A percentile compares a stretch with the other conserved stretches of the same genome.
Conservation (phyloP, 2,113 vertebrate species). For the Dunckerocampus dactyliophorus region DNA sequence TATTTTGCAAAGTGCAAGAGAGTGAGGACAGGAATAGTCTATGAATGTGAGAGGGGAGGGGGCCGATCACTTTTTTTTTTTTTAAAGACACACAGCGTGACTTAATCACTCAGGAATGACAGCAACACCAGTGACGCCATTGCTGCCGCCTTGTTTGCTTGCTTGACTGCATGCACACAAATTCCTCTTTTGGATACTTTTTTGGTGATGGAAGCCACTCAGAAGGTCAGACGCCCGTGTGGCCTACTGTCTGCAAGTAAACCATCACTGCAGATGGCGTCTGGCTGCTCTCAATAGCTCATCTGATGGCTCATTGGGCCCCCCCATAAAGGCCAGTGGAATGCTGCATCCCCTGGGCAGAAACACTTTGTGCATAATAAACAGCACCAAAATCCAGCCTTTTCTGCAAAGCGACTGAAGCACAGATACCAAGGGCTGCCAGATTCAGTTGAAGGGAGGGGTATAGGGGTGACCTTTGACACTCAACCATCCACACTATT, state of each 20-base stretch:
- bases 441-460: constrained; percentile 45
- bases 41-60: constrained; percentile 42
- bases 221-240: constrained; percentile 28
- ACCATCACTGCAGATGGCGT: constrained; percentile 72
- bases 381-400: constrained; percentile 53
- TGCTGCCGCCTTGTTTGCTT: constrained; percentile 61
- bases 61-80: constrained; percentile 42
- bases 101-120: constrained; percentile 69
- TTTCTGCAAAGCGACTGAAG: constrained; percentile 55
- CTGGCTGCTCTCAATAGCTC: constrained; percentile 66
- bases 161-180: constrained; percentile 53
- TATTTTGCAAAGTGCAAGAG: constrained; percentile 4
- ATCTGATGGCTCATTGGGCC: constrained; percentile 62
- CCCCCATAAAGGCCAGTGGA: constrained; percentile 64
- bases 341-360: constrained; percentile 59
- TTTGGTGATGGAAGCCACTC: constrained; percentile 2
- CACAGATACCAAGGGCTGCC: constrained; percentile 52
- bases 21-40: constrained; percentile 53
- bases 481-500: constrained; percentile 62
- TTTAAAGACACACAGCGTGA: constrained; percentile 48
- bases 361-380: constrained; percentile 65
- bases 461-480: constrained; percentile 67
- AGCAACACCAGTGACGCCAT: constrained; percentile 65
- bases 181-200: constrained; percentile 32
- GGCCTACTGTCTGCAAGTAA: constrained; percentile 53